Evolutionary conservation across 1,140 invertebrate species (phyloP).

Genomic region (Helicoverpa armigera): DNA sequence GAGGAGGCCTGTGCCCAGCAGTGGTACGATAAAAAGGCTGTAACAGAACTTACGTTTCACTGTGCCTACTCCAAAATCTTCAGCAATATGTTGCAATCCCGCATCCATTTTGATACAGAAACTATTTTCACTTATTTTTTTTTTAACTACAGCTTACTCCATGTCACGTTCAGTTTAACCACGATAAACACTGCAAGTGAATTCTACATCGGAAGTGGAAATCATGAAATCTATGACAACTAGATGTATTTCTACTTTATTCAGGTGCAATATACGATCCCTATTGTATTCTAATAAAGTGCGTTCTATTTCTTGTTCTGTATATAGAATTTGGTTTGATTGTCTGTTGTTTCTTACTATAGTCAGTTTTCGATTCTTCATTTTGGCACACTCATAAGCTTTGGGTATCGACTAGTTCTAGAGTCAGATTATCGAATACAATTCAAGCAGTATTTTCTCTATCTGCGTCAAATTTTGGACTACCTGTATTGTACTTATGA

Average conservation of each 20-base stretch:
- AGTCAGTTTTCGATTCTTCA: background rate
- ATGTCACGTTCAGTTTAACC: conserved; percentile 19
- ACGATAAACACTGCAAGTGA: conserved; percentile 4
- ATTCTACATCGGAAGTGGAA: background rate
- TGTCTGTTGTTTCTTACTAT: background rate
- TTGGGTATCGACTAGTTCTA: no score
- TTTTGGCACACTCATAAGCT: no score
- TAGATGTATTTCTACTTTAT: conserved; percentile 14
- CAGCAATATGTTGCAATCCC: conserved; percentile 21
- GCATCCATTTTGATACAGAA: conserved; percentile 9
- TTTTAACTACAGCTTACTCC: conserved; percentile 4
- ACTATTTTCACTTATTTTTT: conserved; percentile 2
- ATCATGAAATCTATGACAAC: conserved; percentile 31
- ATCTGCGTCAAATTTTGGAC: no score
- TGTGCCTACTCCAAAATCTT: background rate
- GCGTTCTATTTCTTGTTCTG: conserved; percentile 22
- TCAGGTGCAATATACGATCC: background rate
- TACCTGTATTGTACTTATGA: no score
- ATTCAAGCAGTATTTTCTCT: no score
- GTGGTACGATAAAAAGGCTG: no score
- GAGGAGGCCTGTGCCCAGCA: no score
- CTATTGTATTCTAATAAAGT: conserved; percentile 44
- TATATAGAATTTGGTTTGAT: background rate
- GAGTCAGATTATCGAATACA: no score
- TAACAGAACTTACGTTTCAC: conserved; percentile 7